Evolutionary conservation across 2,797 vertebrate species (phyloP), one percentile per base, ranked within the genome.

Genomic region (Argentina silus): DNA sequence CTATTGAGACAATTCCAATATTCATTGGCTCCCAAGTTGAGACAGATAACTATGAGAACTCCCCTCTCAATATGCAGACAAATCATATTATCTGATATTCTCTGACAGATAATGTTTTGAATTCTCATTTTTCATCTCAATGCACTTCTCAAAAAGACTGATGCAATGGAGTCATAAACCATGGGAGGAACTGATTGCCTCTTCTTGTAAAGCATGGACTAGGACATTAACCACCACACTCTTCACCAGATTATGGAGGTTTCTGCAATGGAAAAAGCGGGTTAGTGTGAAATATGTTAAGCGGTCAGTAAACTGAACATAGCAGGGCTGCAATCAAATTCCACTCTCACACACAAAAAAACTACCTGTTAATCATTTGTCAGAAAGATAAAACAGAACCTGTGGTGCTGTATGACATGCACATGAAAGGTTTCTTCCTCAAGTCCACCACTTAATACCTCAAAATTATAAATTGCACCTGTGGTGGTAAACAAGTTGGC

Each of bases 351-450:
- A 36, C 27, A 23, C 70, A 44, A 79, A 80, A 69, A 69, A 53
- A 57, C n/a, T n/a, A 69, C 23, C 45, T 43, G 85, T 84, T 81
- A 88, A 86, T 85, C 67, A 89, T 86, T 87, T 0, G 48, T 57
- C 60, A 78, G 27, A 74, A 60, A 73, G 67, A 81, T 74, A 9
- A 77, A 84, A 68, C 60, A 7, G 62, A 62, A 36, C 59, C 17
- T 36, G 27, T n/a, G 56, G 15, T 51, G 59, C 21, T 10, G 0
- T 21, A 23, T 59, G 17, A 36, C 27, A 1, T 23, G 21, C 21
- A 59, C 11, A 21, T 59, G 10, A 6, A 23, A 23, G 21, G 10
- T 59, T 27, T 27, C 15, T n/a, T 53, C 51, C 15, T 53, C 14
- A 61, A 61, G 23, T 36, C 21, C 36, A 27, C 12, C 27, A 61